Evolutionary conservation across 1,140 invertebrate species (phyloP), one percentile per base, ranked within the genome.

Genomic region (Halictus rubicundus): DNA sequence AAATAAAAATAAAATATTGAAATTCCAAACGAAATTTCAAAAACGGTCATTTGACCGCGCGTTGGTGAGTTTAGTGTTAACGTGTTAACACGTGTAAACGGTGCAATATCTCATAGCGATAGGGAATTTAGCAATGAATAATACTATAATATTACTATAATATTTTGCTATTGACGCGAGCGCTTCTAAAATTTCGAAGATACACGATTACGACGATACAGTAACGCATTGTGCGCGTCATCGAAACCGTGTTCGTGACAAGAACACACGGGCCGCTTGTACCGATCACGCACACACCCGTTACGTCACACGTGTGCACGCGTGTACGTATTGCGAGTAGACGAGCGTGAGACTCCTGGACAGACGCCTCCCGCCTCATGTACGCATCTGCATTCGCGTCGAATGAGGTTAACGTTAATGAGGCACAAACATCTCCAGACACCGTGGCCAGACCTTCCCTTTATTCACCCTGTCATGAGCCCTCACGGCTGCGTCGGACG

Each of bases 381-480:
- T 78, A 68, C 75, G 81, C 84, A 87, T 87, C 85, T 87, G 84
- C 84, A 79, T 84, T 83, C 82, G 74, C 69, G 69, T 87, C 79
- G 85, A 87, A 87, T 69, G 85, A 86, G 84, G 85, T 87, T 87
- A 86, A 82, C 81, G 85, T 87, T 87, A 87, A 87, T 87, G 85
- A 87, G 84, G 85, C 85, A 74, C 84, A 78, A 84, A 69, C 74
- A 84, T 87, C 68, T 87, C 84, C 84, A 86, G 84, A 86, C 79
- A 77, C 82, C n/a, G 70, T 70, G 54, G 74, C 68, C 68, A 78
- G 69, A 61, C 54, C 83, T 78, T 81, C 83, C 82, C 84, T 71
- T 78, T 78, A 85, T 85, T 81, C 68, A 85, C 65, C 79, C 83
- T 57, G 68, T 57, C 52, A 59, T 7, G 32, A 39, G 42, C 54